Evolutionary conservation across 2,888 invertebrate species (phyloP), one percentile per base, ranked within the genome.

Genomic region (Leucophenga maculata): DNA sequence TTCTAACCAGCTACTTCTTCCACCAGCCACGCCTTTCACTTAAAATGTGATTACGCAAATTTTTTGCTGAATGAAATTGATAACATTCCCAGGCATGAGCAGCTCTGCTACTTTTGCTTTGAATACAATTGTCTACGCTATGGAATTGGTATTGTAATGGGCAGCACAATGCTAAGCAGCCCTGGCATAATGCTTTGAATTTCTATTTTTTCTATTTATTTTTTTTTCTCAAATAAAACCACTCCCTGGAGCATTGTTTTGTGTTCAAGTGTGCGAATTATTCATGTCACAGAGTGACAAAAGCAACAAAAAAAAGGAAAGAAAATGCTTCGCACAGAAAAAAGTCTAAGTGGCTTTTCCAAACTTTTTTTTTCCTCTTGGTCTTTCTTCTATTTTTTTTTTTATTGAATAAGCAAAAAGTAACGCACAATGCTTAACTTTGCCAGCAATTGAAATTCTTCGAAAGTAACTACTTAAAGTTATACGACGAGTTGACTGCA

Each of bases 21-120:
- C 11, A 4, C 14, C 2, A 13, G 6, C 18, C 18, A 22, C 18
- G 57, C 44, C 44, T 60, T 44, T 16, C 16, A 60, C 31, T 57
- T 60, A 39, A 39, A 60, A 60, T 60, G 60, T 60, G 60, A 60
- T 60, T 60, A 60, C 60, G 18, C 18, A 44, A 60, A 60, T 44
- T 60, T 44, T 32, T 31, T 9, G 14, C 18, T 13, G 39, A 8
- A 18, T 60, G 60, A 39, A 60, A 60, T 32, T 39, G 60, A 44
- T 44, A 44, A 60, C 60, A 18, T 57, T 44, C 18, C 26, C 13
- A 57, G 46, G 46, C 2, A 46, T 3, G 6, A 13, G 6, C 13
- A 13, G n/a, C n/a, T 4, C 1, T 3, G 50, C 50, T 50, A 50
- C 18, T 20, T 26, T 22, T 22, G 16, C 39, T 39, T 60, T 39